phyloP scores from a whole-genome alignment of 2,797 vertebrate species.

The Morus bassanus region DNA sequence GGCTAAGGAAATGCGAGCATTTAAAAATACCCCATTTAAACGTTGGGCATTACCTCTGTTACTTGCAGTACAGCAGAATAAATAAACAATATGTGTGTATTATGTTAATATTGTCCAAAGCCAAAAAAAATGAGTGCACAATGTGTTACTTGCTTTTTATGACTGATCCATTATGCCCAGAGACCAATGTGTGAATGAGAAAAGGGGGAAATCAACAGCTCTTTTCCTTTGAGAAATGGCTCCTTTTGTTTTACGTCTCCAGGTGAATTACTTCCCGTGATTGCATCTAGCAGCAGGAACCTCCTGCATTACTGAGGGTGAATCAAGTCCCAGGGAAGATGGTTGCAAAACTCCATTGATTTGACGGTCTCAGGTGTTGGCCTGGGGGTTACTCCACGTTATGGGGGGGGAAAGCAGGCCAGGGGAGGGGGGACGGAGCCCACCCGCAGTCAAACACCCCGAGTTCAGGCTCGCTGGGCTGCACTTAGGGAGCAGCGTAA shows the following conservation, averaged over 20 bases:
- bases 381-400: rapidly evolving
- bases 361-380: rapidly evolving
- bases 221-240: neutral
- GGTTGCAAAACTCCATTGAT: neutral
- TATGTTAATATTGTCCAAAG: slow-evolving; percentile 20
- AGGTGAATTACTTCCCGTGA: neutral
- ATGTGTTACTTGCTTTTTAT: slow-evolving; percentile 11
- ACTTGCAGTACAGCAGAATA: slow-evolving; percentile 12
- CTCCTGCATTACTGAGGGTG: neutral
- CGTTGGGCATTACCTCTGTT: neutral
- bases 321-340: neutral
- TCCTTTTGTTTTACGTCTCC: neutral
- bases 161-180: neutral
- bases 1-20: neutral
- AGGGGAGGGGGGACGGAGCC: neutral
- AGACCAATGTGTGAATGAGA: neutral
- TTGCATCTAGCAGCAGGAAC: neutral
- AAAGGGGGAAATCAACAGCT: neutral
- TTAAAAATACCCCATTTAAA: slow-evolving; percentile 40
- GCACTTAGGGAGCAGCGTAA: rapidly evolving
- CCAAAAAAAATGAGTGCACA: neutral
- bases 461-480: rapidly evolving
- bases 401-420: neutral
- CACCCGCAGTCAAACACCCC: neutral
- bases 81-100: slow-evolving; percentile 57